Base-by-base conservation (phyloP, 2,888 invertebrate species). In the Melinaea marsaeus region DNA sequence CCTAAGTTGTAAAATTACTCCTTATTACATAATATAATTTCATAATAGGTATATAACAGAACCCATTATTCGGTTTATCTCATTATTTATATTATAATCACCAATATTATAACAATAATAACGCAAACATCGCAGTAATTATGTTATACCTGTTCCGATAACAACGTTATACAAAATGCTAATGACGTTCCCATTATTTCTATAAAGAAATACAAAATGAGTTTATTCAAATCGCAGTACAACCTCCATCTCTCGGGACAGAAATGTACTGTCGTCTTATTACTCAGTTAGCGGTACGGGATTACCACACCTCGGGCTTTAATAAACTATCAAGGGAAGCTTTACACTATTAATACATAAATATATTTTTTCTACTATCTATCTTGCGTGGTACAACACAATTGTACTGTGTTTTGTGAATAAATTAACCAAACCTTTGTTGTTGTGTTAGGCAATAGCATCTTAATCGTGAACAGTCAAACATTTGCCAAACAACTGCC, bases 181-280 rank as follows among this genome's bases (percentile, higher is more conserved):
- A 51, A 51, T 2, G 11, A 32, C 32, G 51, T 51, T 51, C 5
- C 4, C 32, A 51, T 22, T 51, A 51, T 32, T 51, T 51, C 9
- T 51, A 32, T 32, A 51, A 51, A 51, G 32, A 51, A 32, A 51
- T 51, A 32, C 22, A 51, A 51, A 51, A 32, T 32, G 32, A 51
- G 51, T 32, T 51, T 51, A 51, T 51, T 51, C 32, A 59, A 51
- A 59, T 13, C 59, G 37, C 9, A 42, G 42, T 51, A 35, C 35
- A 32, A 51, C 35, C 37, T 51, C 59, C 1, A 45, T 45, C 60
- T 45, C 60, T 13, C 45, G 48, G 42, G 13, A 54, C 35, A 79
- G 72, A 77, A 57, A 62, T 60, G 57, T 56, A 60, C 60, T 42
- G 55, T 48, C 60, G n/a, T 54, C 64, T 68, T 64, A 65, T 63